phyloP scores from a whole-genome alignment of 1,140 invertebrate species.

The Chironomus tepperi region DNA sequence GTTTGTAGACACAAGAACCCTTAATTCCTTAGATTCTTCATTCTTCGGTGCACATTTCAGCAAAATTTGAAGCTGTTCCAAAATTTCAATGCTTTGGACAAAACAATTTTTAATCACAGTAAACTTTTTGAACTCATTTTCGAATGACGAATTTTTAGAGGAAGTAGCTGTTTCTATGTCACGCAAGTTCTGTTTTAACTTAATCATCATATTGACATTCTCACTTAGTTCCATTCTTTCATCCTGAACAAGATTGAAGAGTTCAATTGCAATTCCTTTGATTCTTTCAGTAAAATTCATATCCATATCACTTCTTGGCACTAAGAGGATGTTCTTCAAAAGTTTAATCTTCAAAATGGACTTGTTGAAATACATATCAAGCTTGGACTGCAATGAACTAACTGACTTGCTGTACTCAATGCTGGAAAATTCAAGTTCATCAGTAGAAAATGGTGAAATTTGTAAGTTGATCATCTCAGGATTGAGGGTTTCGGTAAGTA shows the following conservation, averaged over 20 bases:
- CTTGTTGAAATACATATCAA: slow-evolving; percentile 38
- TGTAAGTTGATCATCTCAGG: slow-evolving; percentile 36
- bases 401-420: background rate
- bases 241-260: slow-evolving; percentile 50
- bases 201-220: slow-evolving; percentile 37
- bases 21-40: background rate
- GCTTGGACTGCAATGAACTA: slow-evolving; percentile 28
- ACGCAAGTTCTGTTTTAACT: slow-evolving; percentile 36
- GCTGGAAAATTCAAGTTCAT: slow-evolving; percentile 28
- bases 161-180: background rate
- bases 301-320: slow-evolving; percentile 69
- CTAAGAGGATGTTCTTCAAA: slow-evolving; percentile 52
- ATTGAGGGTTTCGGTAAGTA: slow-evolving; percentile 43
- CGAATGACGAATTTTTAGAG: background rate
- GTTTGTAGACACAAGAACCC: background rate
- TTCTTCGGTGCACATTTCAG: slow-evolving; percentile 30
- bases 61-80: slow-evolving; percentile 33
- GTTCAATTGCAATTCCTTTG: slow-evolving; percentile 65
- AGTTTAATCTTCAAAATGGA: slow-evolving; percentile 41
- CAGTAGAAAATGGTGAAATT: slow-evolving; percentile 33
- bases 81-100: slow-evolving; percentile 30
- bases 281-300: slow-evolving; percentile 71
- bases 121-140: background rate
- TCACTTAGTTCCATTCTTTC: slow-evolving; percentile 40
- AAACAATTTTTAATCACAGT: slow-evolving; percentile 25